Base-by-base conservation (phyloP, 2,888 invertebrate species). In the Philhelius pedissequus region DNA sequence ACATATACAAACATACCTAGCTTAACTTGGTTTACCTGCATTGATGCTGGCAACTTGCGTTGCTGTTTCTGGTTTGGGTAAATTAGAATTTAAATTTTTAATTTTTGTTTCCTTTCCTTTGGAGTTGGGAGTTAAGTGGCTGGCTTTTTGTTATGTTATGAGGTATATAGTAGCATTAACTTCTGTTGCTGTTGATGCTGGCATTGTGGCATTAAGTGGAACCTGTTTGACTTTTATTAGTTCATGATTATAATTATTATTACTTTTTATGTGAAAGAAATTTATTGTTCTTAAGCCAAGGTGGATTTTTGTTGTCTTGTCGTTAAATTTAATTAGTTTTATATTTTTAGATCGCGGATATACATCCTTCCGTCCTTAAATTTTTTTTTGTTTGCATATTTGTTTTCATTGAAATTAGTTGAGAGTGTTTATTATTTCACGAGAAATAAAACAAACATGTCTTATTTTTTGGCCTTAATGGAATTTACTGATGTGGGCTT, bases 21-120 rank as follows among this genome's bases (percentile, higher is more conserved):
- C 8, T 62, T 62, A 64, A 64, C 64, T 64, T 64, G 64, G 48
- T 22, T 48, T 64, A 48, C 22, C 40, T 64, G 62, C 62, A 5
- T 62, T 43, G 27, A 43, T 15, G 40, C 25, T 60, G 58, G 38
- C 6, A 1, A 25, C 48, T 25, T 13, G 22, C 43, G 40, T 30
- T 62, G 43, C 43, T 48, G 58, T 30, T 74, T 45, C 48, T 64
- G 48, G 75, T 69, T 74, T 45, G 43, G 35, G 11, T 43, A 54
- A 74, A 74, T 64, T 74, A 64, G 52, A 64, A 73, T 73, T 52
- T 73, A 54, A 25, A 73, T 38, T 52, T 73, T 35, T 50, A 40
- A 64, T 64, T 64, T 64, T 64, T 64, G 64, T 48, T 64, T 32
- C 64, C 64, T 48, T 64, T 64, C 32, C 64, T 22, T 48, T 48